Conservation (phyloP, 2,797 vertebrate genomes). For the Pteronotus mesoamericanus region DNA sequence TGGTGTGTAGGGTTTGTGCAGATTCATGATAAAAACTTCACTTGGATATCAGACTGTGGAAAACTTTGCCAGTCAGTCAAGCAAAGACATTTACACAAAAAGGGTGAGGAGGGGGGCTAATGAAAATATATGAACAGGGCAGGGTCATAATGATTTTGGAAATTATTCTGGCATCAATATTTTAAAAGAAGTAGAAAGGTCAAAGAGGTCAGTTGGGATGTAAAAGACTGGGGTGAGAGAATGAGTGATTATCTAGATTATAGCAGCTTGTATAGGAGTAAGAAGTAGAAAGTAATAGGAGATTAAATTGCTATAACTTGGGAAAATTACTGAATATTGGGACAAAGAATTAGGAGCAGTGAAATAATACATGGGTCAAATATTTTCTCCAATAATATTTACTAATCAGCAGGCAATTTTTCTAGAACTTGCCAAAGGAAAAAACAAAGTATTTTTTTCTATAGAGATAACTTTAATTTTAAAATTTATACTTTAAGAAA, state of each 20-base stretch:
- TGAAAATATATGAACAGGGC: neutral
- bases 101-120: accelerated
- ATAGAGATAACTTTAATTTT: neutral
- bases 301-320: neutral
- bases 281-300: neutral
- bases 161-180: neutral
- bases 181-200: neutral
- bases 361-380: neutral
- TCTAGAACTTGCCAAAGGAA: neutral
- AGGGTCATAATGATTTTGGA: neutral
- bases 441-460: neutral
- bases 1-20: neutral
- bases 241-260: neutral
- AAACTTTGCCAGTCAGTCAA: neutral
- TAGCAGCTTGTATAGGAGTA: neutral
- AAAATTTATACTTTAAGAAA: neutral
- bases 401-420: neutral
- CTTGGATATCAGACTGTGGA: neutral
- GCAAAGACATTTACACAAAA: neutral
- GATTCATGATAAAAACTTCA: neutral
- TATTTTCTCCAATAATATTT: neutral
- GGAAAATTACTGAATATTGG: neutral
- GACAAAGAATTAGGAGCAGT: neutral
- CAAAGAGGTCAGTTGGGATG: neutral
- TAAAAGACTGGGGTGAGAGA: neutral